These are phyloP conservation scores for Lophura nycthemera DNA, from an alignment of 2,113 vertebrate genomes.

Conservation along the genomic window DNA sequence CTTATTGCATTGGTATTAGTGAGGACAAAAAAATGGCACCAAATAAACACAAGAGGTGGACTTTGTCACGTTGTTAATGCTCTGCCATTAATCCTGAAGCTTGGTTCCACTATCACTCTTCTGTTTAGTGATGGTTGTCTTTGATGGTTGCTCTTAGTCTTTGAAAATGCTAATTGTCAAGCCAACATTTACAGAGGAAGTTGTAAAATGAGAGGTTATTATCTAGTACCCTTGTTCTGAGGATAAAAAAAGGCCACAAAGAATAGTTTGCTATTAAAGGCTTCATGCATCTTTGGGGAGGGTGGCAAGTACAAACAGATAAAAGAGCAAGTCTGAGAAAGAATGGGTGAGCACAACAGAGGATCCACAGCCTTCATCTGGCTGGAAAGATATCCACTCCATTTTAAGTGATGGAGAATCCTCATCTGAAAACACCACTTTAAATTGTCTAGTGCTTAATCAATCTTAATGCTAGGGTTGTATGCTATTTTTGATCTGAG, in stretches of 20 bases:
- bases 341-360: neutral
- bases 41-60: constrained; percentile 16
- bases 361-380: neutral
- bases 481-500: neutral
- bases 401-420: neutral
- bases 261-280: constrained; percentile 49
- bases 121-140: constrained; percentile 50
- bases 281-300: constrained; percentile 1
- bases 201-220: constrained; percentile 67
- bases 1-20: accelerated
- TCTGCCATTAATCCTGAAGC: constrained; percentile 6
- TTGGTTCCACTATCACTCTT: constrained; percentile 12
- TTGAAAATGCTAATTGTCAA: constrained; percentile 68
- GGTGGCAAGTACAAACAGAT: constrained; percentile 47
- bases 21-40: neutral
- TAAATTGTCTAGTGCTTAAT: neutral
- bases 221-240: constrained; percentile 50
- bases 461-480: neutral
- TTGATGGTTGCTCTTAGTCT: constrained; percentile 61
- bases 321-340: neutral
- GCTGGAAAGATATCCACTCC: neutral
- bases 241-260: constrained; percentile 35
- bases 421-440: neutral
- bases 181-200: constrained; percentile 70
- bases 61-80: constrained; percentile 44